Percentiles rank a stretch among this genome's conserved stretches.
phyloP scores from a whole-genome alignment of 2,888 invertebrate genomes.

The Parapristionchus giblindavisi region DNA sequence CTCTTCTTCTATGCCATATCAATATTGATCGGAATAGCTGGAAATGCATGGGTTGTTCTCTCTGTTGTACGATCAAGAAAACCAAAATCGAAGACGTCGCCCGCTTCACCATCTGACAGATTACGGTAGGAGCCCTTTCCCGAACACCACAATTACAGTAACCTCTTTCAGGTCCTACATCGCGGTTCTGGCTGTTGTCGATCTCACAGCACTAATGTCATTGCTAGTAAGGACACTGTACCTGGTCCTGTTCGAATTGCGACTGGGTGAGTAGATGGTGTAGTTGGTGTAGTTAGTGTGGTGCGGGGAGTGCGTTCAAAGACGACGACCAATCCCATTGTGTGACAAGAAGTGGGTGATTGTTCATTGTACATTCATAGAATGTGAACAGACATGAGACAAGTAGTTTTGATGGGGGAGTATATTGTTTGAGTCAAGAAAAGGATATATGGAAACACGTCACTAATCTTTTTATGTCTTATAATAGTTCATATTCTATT shows the following conservation, averaged over 20 bases:
- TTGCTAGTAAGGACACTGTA: conserved; percentile 59
- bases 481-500: too few species aligned
- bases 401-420: too few species aligned
- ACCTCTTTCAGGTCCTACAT: conserved; percentile 60
- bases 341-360: too few species aligned
- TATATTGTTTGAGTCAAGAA: too few species aligned
- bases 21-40: conserved; percentile 59
- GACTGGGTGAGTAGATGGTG: conserved; percentile 50
- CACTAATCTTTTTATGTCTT: too few species aligned
- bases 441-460: too few species aligned
- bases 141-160: conserved; percentile 42
- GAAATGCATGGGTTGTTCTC: conserved; percentile 66
- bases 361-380: too few species aligned
- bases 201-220: conserved; percentile 63
- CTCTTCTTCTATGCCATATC: conserved; percentile 5
- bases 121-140: conserved; percentile 40
- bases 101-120: conserved; percentile 51
- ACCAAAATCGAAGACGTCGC: conserved; percentile 45
- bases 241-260: conserved; percentile 61
- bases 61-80: conserved; percentile 64
- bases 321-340: too few species aligned
- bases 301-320: too few species aligned
- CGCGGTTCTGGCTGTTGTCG: conserved; percentile 63
- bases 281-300: background rate
- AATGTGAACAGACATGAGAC: too few species aligned